A percentile compares a stretch with the other conserved stretches of the same genome.
phyloP scores from a whole-genome alignment of 30 jellyfish, hydroid and myxozoan genomes.

The Cassiopea andromeda region DNA sequence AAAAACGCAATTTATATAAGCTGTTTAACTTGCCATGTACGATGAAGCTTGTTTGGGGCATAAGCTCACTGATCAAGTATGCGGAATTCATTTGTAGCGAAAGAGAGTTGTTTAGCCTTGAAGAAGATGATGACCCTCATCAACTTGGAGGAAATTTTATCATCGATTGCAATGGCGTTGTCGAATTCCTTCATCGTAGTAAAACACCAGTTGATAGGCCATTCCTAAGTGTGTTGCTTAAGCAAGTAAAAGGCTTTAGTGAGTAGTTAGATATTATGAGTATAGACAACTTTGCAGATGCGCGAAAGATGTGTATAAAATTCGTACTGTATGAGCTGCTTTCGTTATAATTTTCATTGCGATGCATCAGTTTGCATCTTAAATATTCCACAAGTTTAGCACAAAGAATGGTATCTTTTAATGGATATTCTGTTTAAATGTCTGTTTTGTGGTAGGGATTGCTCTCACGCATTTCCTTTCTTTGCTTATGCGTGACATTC shows the following conservation, averaged over 20 bases:
- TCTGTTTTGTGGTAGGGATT: too few species aligned
- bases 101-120: constrained; percentile 59
- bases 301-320: too few species aligned
- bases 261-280: background rate
- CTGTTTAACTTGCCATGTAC: constrained; percentile 63
- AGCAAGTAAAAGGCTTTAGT: background rate
- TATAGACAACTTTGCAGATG: too few species aligned
- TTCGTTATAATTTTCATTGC: too few species aligned
- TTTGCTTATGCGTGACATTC: too few species aligned
- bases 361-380: too few species aligned
- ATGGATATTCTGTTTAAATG: too few species aligned
- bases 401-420: too few species aligned
- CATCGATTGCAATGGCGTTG: constrained; percentile 39
- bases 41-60: constrained; percentile 77
- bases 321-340: too few species aligned
- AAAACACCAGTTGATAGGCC: constrained; percentile 83
- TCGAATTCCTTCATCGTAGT: constrained; percentile 67
- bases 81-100: constrained; percentile 75
- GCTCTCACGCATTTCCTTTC: too few species aligned
- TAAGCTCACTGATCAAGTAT: constrained; percentile 54
- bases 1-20: constrained; percentile 65
- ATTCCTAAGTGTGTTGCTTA: constrained; percentile 18
- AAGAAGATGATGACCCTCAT: constrained; percentile 89
- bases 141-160: constrained; percentile 94
- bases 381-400: too few species aligned